Evolutionary conservation across 2,113 vertebrate genomes (phyloP).

Genomic region (Chunga burmeisteri): DNA sequence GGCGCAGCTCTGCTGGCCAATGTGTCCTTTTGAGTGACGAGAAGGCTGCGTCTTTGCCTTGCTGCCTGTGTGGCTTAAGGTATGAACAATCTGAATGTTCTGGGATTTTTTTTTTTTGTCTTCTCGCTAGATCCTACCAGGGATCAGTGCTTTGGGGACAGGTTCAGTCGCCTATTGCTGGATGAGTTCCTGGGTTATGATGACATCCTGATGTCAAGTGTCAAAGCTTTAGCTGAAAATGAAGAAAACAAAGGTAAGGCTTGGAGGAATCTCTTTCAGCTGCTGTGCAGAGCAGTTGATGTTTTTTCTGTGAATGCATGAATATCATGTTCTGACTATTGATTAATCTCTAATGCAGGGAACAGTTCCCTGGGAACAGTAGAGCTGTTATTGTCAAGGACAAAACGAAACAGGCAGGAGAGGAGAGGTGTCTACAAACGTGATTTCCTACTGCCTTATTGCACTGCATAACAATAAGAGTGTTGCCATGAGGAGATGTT

Average conservation of each 20-base stretch:
- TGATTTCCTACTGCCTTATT: not conserved
- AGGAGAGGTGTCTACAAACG: not conserved
- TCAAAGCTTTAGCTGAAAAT: conserved; percentile 95
- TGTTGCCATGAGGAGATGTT: not conserved
- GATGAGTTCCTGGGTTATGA: conserved; percentile 96
- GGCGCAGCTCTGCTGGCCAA: not conserved
- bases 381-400: not conserved
- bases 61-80: not conserved
- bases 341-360: not conserved
- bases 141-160: conserved; percentile 95
- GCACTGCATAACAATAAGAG: not conserved
- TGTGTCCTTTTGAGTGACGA: not conserved
- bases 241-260: conserved; percentile 94
- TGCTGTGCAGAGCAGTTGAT: not conserved
- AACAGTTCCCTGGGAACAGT: not conserved
- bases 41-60: not conserved
- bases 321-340: not conserved
- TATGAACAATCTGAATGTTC: not conserved
- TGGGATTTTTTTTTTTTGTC: not conserved
- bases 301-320: not conserved
- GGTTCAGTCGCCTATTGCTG: conserved; percentile 93
- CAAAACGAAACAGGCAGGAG: not conserved
- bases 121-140: conserved; percentile 84
- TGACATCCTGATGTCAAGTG: conserved; percentile 98
- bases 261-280: not conserved